Evolutionary conservation across 1,140 invertebrate genomes (phyloP), one percentile per base, ranked within the genome.

Genomic region (Rhizoglyphus robini): DNA sequence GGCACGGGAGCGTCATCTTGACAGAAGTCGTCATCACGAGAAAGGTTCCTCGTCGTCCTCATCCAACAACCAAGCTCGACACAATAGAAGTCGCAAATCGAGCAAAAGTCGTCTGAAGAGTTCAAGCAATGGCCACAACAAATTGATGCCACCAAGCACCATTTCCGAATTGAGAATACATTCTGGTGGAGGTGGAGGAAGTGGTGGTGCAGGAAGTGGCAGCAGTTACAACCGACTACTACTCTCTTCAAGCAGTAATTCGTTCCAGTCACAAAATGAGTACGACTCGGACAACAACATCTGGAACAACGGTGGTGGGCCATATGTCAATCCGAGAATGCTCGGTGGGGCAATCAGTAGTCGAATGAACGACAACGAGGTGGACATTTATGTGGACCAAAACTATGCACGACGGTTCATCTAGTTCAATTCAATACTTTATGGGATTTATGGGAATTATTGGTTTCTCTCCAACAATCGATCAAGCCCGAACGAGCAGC

Each of bases 381-480:
- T 92, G 85, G 90, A 94, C 70, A 90, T 93, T 71, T 94, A 94
- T 76, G 90, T 91, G 83, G 85, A 88, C 62, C 81, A 89, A 71
- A 92, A 92, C 78, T 68, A 69, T 41, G 68, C 30, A 18, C 57
- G 38, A 49, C 15, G 58, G 29, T 60, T 60, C 25, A 29, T 32
- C 27, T 60, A 46, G 27, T 30, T 59, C 25, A 60, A 58, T 27
- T 3, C 15, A 51, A 4, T 41, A 11, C 36, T 41, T 18, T 11
- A 41, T 41, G 18, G 8, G 18, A 8, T 8, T 54, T 54, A 11
- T 5, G 51, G 51, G 51, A 54, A 54, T 32, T 54, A 25, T 54
- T 8, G 8, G 23, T 27, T 41, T 11, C 36, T 11, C 8, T 11
- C 18, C 18, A 41, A 41, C 8, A 41, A 41, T 41, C 18, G 36